Conservation (phyloP, 2,113 vertebrate species). For the Seriola quinqueradiata region DNA sequence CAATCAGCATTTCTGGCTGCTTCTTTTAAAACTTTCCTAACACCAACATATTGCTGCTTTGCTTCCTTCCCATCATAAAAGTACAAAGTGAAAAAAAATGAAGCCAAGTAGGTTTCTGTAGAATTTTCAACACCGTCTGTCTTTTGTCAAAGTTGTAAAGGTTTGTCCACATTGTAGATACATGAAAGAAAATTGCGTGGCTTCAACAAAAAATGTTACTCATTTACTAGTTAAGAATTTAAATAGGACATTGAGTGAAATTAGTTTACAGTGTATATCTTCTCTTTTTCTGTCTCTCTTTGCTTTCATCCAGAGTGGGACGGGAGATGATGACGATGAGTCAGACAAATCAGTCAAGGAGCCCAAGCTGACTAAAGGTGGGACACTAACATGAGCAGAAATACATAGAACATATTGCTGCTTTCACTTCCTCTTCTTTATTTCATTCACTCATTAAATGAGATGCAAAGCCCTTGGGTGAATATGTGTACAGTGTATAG, state of each 20-base stretch:
- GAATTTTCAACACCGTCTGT: constrained; percentile 46
- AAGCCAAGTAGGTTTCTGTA: constrained; percentile 9
- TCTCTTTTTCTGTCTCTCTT: neutral
- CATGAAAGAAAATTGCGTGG: neutral
- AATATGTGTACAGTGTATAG: constrained; percentile 5
- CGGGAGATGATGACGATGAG: constrained; percentile 36
- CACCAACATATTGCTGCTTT: neutral
- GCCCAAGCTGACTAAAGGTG: constrained; percentile 85
- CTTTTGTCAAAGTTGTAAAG: constrained; percentile 17
- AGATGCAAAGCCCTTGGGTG: constrained; percentile 42
- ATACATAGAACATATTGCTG: neutral
- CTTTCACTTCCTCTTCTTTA: neutral
- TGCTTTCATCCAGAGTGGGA: constrained; percentile 43
- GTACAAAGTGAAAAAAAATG: neutral
- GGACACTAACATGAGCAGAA: neutral
- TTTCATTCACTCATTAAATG: constrained; percentile 18
- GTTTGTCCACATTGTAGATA: constrained; percentile 4
- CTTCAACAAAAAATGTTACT: neutral
- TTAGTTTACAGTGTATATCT: neutral
- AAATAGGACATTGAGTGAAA: neutral
- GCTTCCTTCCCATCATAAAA: neutral
- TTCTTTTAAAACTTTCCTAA: constrained; percentile 11
- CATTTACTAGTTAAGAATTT: neutral
- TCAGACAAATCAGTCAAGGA: constrained; percentile 73
- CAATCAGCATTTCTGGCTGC: neutral